Evolutionary conservation across 2,797 vertebrate species (phyloP).

Genomic region (Mormyrops attenuatus): DNA sequence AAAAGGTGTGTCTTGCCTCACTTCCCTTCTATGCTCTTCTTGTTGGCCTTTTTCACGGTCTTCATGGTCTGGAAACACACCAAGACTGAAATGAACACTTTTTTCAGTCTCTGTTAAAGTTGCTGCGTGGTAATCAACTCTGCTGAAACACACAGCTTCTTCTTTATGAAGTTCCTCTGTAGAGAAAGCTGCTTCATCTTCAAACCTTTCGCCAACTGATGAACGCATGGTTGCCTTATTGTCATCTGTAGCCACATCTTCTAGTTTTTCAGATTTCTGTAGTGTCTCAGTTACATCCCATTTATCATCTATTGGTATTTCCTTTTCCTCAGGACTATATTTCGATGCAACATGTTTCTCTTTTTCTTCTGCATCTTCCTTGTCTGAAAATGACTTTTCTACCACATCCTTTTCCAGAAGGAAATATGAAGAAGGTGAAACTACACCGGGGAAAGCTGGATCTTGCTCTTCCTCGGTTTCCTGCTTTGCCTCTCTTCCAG

Average conservation of each 20-base stretch:
- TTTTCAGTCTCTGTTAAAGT: conserved; percentile 51
- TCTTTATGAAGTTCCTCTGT: conserved; percentile 30
- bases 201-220: conserved; percentile 33
- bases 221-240: conserved; percentile 55
- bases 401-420: conserved; percentile 48
- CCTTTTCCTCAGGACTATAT: conserved; percentile 70
- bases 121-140: conserved; percentile 30
- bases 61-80: conserved; percentile 57
- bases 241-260: conserved; percentile 51
- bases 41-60: conserved; percentile 46
- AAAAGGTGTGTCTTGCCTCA: conserved; percentile 89
- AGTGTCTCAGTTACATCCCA: conserved; percentile 44
- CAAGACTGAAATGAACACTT: conserved; percentile 60
- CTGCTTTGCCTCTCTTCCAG: conserved; percentile 56
- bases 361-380: conserved; percentile 34
- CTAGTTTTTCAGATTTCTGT: conserved; percentile 38
- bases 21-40: conserved; percentile 55
- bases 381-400: conserved; percentile 31
- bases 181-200: conserved; percentile 44
- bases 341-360: conserved; percentile 53
- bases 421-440: conserved; percentile 56
- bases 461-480: conserved; percentile 62
- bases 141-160: conserved; percentile 38
- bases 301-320: conserved; percentile 50
- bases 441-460: conserved; percentile 52